phyloP scores from a whole-genome alignment of 1,140 invertebrate genomes.

The Cardiocondyla obscurior region DNA sequence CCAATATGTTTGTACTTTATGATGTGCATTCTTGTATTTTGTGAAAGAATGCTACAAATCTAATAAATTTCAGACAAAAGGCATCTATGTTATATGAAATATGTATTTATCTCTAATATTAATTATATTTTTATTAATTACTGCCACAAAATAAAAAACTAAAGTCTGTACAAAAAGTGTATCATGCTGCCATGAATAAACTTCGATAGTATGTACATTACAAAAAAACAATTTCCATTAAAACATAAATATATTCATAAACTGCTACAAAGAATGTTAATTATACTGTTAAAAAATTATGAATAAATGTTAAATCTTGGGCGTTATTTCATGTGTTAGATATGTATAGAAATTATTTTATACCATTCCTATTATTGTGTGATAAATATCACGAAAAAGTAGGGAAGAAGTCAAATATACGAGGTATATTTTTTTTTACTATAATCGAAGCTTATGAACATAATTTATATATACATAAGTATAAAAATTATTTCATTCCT shows the following conservation, averaged over 20 bases:
- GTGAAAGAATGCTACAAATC: slow-evolving; percentile 23
- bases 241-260: slow-evolving; percentile 43
- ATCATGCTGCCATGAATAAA: slow-evolving; percentile 8
- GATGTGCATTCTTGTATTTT: slow-evolving; percentile 44
- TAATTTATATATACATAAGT: slow-evolving; percentile 67
- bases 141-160: slow-evolving; percentile 36
- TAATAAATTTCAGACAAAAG: slow-evolving; percentile 50
- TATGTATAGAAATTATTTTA: background rate
- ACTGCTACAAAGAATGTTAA: slow-evolving; percentile 61
- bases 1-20: slow-evolving; percentile 59
- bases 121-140: slow-evolving; percentile 61
- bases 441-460: slow-evolving; percentile 66
- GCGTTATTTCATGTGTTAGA: slow-evolving; percentile 57
- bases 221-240: slow-evolving; percentile 40
- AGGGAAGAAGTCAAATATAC: slow-evolving; percentile 3
- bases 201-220: background rate
- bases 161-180: background rate
- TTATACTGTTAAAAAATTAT: slow-evolving; percentile 61
- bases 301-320: slow-evolving; percentile 71
- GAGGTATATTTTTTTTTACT: slow-evolving; percentile 53
- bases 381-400: background rate
- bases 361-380: background rate
- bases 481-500: slow-evolving; percentile 65
- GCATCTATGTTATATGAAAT: slow-evolving; percentile 61
- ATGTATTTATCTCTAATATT: slow-evolving; percentile 40